Conservation (phyloP, 1,140 invertebrate species). For the Euura lappo region DNA sequence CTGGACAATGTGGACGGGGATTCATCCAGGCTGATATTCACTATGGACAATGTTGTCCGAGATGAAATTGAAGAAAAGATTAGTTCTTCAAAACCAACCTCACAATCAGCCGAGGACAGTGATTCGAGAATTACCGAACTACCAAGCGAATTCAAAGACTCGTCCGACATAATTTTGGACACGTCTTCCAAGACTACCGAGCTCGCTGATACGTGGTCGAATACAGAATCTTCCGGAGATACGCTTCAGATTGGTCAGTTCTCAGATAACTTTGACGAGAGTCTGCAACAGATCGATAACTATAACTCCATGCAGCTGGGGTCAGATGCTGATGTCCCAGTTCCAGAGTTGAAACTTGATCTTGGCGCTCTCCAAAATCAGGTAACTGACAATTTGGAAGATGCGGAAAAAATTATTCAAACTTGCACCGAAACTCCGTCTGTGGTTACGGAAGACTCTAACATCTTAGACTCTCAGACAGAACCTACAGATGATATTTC, state of each 20-base stretch:
- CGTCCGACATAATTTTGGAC: too few species aligned
- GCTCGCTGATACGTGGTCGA: neutral
- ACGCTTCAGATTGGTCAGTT: slow-evolving; percentile 27
- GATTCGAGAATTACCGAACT: neutral
- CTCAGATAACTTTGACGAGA: slow-evolving; percentile 30
- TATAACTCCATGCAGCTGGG: neutral
- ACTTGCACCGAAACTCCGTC: neutral
- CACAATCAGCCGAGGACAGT: neutral
- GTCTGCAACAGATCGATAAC: neutral
- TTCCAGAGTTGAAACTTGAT: neutral
- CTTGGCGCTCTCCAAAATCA: neutral
- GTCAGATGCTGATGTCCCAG: neutral
- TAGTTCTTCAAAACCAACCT: neutral
- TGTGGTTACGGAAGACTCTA: too few species aligned
- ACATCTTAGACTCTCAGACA: neutral
- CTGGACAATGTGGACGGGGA: neutral
- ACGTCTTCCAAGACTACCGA: neutral
- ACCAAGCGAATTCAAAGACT: neutral
- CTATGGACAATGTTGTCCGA: neutral
- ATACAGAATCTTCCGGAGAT: slow-evolving; percentile 1
- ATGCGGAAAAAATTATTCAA: neutral
- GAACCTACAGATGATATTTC: neutral
- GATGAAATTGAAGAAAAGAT: neutral
- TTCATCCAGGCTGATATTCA: neutral
- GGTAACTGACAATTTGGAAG: neutral